phyloP scores from a whole-genome alignment of 2,888 invertebrate genomes.

The Ormia ochracea region DNA sequence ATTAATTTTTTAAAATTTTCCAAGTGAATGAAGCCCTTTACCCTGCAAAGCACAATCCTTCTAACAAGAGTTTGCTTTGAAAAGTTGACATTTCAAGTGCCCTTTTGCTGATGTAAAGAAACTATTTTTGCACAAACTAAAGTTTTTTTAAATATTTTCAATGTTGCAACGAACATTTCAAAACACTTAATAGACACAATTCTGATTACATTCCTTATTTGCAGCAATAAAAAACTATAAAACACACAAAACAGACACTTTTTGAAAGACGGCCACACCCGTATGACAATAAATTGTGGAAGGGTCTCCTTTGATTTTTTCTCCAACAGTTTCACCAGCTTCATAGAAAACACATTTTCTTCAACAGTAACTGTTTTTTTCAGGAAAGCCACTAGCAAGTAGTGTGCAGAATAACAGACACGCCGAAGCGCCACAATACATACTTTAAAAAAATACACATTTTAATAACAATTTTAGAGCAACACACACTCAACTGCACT shows the following conservation, averaged over 20 bases:
- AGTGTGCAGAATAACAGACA: not conserved
- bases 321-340: constrained; percentile 28
- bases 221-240: constrained; percentile 66
- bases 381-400: constrained; percentile 25
- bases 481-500: constrained; percentile 65
- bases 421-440: constrained; percentile 70
- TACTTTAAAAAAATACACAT: constrained; percentile 69
- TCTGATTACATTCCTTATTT: not conserved
- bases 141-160: no score
- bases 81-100: no score
- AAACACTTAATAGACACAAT: no score
- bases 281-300: constrained; percentile 43
- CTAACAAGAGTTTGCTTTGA: no score
- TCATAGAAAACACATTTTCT: constrained; percentile 45
- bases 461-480: constrained; percentile 71
- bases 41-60: not conserved
- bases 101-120: no score
- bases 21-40: not conserved
- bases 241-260: constrained; percentile 71
- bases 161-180: no score
- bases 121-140: no score
- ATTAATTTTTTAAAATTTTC: not conserved
- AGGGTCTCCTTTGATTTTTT: constrained; percentile 11
- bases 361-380: constrained; percentile 23
- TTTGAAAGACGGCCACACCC: constrained; percentile 47